A percentile compares a stretch with the other conserved stretches of the same genome.
Conservation (phyloP, 1,140 invertebrate species). For the Heliconius nattereri region DNA sequence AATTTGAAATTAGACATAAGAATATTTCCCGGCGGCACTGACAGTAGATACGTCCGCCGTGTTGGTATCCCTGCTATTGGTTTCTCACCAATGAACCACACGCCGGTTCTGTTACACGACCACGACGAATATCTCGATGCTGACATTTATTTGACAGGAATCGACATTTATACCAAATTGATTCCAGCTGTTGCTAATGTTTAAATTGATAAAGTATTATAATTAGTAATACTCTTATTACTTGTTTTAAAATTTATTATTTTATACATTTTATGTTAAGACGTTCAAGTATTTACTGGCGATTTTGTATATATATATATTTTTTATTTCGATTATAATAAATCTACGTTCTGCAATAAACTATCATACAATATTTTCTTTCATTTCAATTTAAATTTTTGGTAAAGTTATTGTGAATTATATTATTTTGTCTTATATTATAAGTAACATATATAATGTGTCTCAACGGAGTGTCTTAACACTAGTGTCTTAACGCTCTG, state of each 20-base stretch:
- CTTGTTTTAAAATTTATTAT: not conserved
- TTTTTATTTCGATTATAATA: not conserved
- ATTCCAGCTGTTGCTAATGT: slow-evolving; percentile 81
- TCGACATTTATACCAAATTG: slow-evolving; percentile 86
- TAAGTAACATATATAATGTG: too few relatives aligned
- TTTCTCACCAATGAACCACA: slow-evolving; percentile 93
- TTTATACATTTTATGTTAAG: not conserved
- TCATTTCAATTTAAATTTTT: too few relatives aligned
- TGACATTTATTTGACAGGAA: slow-evolving; percentile 86
- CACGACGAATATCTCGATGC: slow-evolving; percentile 89
- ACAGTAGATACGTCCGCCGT: slow-evolving; percentile 76
- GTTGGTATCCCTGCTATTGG: slow-evolving; percentile 88
- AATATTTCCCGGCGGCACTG: slow-evolving; percentile 75
- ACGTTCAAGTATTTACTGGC: not conserved
- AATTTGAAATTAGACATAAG: slow-evolving; percentile 62
- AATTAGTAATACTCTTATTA: not conserved
- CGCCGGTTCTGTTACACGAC: slow-evolving; percentile 89
- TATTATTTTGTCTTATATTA: too few relatives aligned
- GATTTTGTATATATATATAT: not conserved
- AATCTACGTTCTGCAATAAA: too few relatives aligned
- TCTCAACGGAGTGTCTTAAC: not conserved
- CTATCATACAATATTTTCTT: too few relatives aligned
- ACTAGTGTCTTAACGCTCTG: too few relatives aligned
- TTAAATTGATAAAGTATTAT: slow-evolving; percentile 36
- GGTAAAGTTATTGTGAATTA: too few relatives aligned